These are phyloP conservation scores for Corvus moneduloides DNA, from an alignment of 2,113 vertebrate genomes.

Conservation along the genomic window DNA sequence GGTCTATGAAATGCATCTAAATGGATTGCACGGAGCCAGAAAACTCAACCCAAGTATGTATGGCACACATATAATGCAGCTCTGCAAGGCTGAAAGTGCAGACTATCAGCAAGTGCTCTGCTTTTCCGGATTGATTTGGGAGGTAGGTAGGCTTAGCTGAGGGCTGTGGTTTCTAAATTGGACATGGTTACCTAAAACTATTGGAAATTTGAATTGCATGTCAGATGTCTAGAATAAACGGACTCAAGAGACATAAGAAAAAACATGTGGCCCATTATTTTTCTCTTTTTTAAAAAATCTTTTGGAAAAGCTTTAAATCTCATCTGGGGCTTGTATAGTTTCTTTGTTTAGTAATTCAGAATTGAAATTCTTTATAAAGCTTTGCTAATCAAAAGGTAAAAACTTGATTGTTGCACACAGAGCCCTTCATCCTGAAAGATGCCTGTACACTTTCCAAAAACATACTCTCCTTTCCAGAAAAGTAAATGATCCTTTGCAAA, in stretches of 20 bases:
- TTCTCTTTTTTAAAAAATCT: constrained; percentile 44
- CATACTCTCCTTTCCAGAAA: not conserved
- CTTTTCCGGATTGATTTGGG: constrained; percentile 29
- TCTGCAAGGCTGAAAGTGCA: constrained; percentile 20
- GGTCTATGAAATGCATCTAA: constrained; percentile 36
- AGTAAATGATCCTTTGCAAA: constrained; percentile 34
- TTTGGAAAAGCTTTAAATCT: constrained; percentile 59
- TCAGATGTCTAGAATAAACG: constrained; percentile 74
- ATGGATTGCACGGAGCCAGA: not conserved
- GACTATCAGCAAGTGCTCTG: constrained; percentile 53
- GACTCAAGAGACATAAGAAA: constrained; percentile 66
- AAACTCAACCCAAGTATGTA: not conserved
- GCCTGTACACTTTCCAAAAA: constrained; percentile 39
- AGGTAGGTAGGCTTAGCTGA: constrained; percentile 56
- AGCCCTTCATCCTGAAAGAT: constrained; percentile 24
- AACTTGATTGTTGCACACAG: not conserved
- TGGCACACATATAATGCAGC: not conserved
- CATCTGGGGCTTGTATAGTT: constrained; percentile 56
- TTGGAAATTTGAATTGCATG: constrained; percentile 68
- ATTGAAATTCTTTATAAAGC: constrained; percentile 60
- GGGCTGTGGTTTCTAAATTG: constrained; percentile 71
- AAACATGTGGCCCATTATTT: constrained; percentile 57
- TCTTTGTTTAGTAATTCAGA: constrained; percentile 53
- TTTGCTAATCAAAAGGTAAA: constrained; percentile 63
- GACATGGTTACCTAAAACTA: constrained; percentile 73